phyloP scores from a whole-genome alignment of 2,113 vertebrate species.

The Arothron firmamentum region DNA sequence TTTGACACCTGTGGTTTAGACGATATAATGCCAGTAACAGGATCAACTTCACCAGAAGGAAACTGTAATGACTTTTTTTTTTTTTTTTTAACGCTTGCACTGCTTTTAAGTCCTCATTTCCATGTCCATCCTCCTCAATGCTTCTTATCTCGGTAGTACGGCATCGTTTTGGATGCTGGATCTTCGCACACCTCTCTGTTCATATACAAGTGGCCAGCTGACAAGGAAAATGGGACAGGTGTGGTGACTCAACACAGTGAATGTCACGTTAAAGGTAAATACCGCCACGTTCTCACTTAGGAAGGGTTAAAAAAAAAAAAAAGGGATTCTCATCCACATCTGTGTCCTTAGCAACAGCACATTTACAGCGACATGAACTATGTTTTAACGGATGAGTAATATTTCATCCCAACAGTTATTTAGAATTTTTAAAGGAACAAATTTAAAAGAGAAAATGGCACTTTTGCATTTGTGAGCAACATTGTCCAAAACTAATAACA shows the following conservation, averaged over 20 bases:
- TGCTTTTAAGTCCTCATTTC: neutral
- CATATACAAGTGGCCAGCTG: slow-evolving; percentile 81
- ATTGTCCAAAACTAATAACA: no score
- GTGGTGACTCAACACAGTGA: slow-evolving; percentile 81
- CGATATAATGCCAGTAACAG: no score
- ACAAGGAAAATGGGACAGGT: slow-evolving; percentile 85
- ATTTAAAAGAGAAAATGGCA: no score
- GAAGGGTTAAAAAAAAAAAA: neutral
- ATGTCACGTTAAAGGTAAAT: slow-evolving; percentile 76
- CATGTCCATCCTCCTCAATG: neutral
- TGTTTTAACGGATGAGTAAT: no score
- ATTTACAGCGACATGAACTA: neutral
- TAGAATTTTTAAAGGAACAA: no score
- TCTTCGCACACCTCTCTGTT: slow-evolving; percentile 87
- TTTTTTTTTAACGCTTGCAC: no score
- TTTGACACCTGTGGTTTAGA: no score
- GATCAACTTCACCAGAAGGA: no score
- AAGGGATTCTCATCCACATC: no score
- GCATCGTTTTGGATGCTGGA: slow-evolving; percentile 87
- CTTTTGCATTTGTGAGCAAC: no score
- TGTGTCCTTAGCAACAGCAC: neutral
- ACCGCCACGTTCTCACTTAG: neutral
- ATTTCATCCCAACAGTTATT: no score
- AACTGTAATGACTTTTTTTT: no score
- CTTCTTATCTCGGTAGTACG: slow-evolving; percentile 73